Percentiles rank a stretch among this genome's conserved stretches.
Evolutionary conservation across 2,797 vertebrate genomes (phyloP).

Genomic region (Delichon dasypus): DNA sequence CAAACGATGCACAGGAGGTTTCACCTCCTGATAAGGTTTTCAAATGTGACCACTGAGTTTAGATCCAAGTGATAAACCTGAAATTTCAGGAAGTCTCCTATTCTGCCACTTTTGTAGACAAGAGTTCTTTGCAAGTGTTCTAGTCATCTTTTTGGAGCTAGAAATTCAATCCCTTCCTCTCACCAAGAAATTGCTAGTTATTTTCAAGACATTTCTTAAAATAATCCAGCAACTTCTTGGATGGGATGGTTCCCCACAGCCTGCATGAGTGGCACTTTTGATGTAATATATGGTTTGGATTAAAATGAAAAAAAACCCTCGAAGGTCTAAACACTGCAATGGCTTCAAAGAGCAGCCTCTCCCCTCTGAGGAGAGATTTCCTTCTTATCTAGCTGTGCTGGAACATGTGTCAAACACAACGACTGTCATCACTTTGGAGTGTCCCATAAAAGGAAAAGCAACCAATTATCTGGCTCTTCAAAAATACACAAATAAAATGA

Average conservation of each 20-base stretch:
- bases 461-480: slow-evolving; percentile 19
- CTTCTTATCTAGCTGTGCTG: slow-evolving; percentile 19
- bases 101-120: background rate
- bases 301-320: background rate
- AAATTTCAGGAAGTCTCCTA: background rate
- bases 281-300: background rate
- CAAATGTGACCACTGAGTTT: background rate
- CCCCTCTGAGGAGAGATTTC: slow-evolving; percentile 8
- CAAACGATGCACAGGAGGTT: background rate
- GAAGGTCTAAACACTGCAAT: slow-evolving; percentile 27
- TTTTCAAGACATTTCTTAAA: background rate
- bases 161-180: background rate
- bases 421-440: slow-evolving; percentile 8
- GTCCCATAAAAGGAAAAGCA: slow-evolving; percentile 12
- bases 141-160: background rate
- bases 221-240: background rate
- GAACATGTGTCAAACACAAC: slow-evolving; percentile 52
- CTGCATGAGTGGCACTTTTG: background rate
- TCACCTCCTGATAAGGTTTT: background rate
- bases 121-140: background rate
- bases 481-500: slow-evolving; percentile 29
- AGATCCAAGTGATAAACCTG: background rate
- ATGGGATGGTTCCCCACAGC: background rate
- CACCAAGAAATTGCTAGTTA: background rate
- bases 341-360: slow-evolving; percentile 37